phyloP scores from a whole-genome alignment of 1,140 invertebrate genomes.

The Drosophila nigrodunni region DNA sequence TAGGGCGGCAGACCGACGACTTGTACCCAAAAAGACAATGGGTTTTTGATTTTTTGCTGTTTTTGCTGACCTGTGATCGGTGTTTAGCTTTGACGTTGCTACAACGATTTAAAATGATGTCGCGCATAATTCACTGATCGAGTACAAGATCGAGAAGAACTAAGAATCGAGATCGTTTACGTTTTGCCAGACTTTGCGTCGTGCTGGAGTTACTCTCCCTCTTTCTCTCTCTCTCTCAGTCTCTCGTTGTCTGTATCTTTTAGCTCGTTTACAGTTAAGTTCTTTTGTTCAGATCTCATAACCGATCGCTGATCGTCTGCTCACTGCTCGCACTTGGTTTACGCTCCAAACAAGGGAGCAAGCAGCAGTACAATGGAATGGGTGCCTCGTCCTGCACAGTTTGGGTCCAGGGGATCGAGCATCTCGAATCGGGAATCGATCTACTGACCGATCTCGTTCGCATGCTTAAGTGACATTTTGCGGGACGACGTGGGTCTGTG shows the following conservation, averaged over 20 bases:
- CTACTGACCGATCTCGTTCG: constrained; percentile 46
- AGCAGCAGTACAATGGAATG: constrained; percentile 42
- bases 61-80: constrained; percentile 68
- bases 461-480: constrained; percentile 80
- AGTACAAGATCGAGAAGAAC: constrained; percentile 30
- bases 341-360: constrained; percentile 54
- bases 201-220: constrained; percentile 44
- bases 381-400: constrained; percentile 18
- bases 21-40: constrained; percentile 64
- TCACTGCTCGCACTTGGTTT: constrained; percentile 63
- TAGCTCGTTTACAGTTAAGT: constrained; percentile 75
- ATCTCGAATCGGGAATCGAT: constrained; percentile 25
- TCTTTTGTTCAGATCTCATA: constrained; percentile 81
- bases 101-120: constrained; percentile 83
- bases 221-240: constrained; percentile 19
- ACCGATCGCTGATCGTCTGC: constrained; percentile 58
- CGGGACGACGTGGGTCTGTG: constrained; percentile 57
- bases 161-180: constrained; percentile 31
- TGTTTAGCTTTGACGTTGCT: constrained; percentile 79
- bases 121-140: constrained; percentile 80
- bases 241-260: constrained; percentile 10
- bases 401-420: neutral
- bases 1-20: constrained; percentile 62
- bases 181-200: constrained; percentile 76
- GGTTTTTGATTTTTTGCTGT: constrained; percentile 7